Evolutionary conservation across 2,113 vertebrate genomes (phyloP), one percentile per base, ranked within the genome.

Genomic region (Otocyon megalotis): DNA sequence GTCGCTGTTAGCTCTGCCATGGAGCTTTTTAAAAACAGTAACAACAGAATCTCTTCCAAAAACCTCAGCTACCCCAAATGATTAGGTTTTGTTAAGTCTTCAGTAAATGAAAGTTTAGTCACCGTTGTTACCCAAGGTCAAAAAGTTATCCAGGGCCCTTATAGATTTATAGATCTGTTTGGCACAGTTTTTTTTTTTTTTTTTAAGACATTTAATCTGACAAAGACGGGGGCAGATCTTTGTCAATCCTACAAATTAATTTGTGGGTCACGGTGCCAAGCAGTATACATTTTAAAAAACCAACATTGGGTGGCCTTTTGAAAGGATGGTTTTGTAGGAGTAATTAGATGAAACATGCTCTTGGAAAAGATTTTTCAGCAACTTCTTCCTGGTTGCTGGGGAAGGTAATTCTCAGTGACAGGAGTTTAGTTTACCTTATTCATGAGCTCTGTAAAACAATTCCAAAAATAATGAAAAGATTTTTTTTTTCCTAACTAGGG

Each of bases 401-500:
- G 63, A 87, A 97, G n/a, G 32, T 87, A 85, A 60, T 89, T 93
- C 50, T 92, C 98, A 98, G 94, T 97, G 98, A 97, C 98, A 97
- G 90, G 63, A 98, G 67, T 97, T 93, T 96, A 98, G 97, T 96
- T 97, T 63, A 67, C 37, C 30, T 77, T 92, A 63, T 97, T 93
- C 82, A 86, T n/a, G 76, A 97, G 90, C 43, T 80, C 77, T 37
- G 65, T 95, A 98, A 98, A 98, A 96, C 94, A 98, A 97, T 98
- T 93, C 19, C 76, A 84, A 98, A 98, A 98, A 97, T 90, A 98
- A 94, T 96, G 22, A 97, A 96, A 93, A 82, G 90, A 79, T 92
- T 88, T 95, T 94, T 90, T 88, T 71, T 98, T 58, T 43, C 43
- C 0, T 71, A 92, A 97, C 93, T 95, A 81, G 81, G 88, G 83